These are phyloP conservation scores for Latrodectus geometricus DNA, from an alignment of 1,140 invertebrate species.

Conservation along the genomic window DNA sequence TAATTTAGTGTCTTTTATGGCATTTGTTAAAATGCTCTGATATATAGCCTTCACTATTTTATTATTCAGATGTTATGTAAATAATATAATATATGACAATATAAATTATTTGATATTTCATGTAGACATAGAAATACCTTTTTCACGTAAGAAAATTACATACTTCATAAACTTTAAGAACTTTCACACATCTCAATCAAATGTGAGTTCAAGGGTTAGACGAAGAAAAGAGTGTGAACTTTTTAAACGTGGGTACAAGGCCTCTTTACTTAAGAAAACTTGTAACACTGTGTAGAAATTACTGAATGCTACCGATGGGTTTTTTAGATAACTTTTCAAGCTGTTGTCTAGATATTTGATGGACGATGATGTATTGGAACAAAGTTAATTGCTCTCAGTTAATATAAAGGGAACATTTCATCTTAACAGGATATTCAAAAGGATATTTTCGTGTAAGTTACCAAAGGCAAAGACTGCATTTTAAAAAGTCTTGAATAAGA, in stretches of 20 bases:
- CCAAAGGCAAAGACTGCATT: neutral
- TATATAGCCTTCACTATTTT: too few relatives aligned
- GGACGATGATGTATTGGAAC: constrained; percentile 36
- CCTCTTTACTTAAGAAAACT: neutral
- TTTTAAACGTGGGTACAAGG: neutral
- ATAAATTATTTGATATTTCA: too few relatives aligned
- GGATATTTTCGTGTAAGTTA: constrained; percentile 32
- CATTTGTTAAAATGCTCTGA: too few relatives aligned
- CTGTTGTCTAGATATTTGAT: constrained; percentile 38
- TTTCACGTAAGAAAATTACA: too few relatives aligned
- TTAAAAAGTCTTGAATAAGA: neutral
- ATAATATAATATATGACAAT: too few relatives aligned
- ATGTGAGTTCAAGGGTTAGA: neutral
- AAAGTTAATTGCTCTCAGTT: constrained; percentile 43
- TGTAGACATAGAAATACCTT: too few relatives aligned
- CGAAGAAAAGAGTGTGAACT: neutral
- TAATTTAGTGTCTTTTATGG: too few relatives aligned
- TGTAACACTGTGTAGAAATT: constrained; percentile 25
- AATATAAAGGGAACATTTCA: constrained; percentile 21
- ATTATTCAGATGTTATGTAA: too few relatives aligned
- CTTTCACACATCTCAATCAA: neutral
- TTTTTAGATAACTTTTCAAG: constrained; percentile 30
- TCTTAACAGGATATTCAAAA: neutral
- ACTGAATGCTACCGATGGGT: constrained; percentile 16
- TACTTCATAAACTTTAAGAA: neutral